These are phyloP conservation scores for Gymnarchus niloticus DNA, from an alignment of 2,113 vertebrate species.

Conservation along the genomic window DNA sequence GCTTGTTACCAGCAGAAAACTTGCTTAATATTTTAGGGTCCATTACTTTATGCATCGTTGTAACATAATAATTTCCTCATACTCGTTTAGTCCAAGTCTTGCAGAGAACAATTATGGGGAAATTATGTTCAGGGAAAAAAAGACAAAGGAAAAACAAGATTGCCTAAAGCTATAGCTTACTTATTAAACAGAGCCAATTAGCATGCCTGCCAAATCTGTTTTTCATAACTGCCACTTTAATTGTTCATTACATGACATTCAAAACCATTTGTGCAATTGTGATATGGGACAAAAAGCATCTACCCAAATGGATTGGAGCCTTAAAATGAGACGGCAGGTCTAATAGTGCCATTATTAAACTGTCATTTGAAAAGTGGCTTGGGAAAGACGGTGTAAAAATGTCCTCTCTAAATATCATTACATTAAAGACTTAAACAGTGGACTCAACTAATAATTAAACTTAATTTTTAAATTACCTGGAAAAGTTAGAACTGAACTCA, in stretches of 20 bases:
- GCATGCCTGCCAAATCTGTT: slow-evolving; percentile 49
- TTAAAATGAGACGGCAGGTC: slow-evolving; percentile 37
- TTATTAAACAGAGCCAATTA: slow-evolving; percentile 51
- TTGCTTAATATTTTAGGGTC: neutral
- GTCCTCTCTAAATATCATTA: neutral
- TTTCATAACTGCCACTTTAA: slow-evolving; percentile 56
- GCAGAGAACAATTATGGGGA: slow-evolving; percentile 43
- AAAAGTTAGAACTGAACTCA: neutral
- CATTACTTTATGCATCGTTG: slow-evolving; percentile 10
- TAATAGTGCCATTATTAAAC: slow-evolving; percentile 36
- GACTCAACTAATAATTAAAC: slow-evolving; percentile 46
- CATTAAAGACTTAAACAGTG: neutral
- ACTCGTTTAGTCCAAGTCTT: slow-evolving; percentile 39
- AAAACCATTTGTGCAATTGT: slow-evolving; percentile 53
- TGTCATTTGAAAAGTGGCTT: slow-evolving; percentile 28
- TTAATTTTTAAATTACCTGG: neutral
- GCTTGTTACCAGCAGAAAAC: neutral
- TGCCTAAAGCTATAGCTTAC: slow-evolving; percentile 39
- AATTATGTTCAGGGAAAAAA: slow-evolving; percentile 41
- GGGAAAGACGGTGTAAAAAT: neutral
- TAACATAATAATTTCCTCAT: slow-evolving; percentile 3
- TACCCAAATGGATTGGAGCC: slow-evolving; percentile 42
- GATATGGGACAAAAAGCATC: slow-evolving; percentile 45
- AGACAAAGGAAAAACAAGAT: slow-evolving; percentile 33
- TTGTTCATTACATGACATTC: slow-evolving; percentile 57